These are phyloP conservation scores for Channallabes apus DNA, from an alignment of 2,797 vertebrate species.

Conservation along the genomic window DNA sequence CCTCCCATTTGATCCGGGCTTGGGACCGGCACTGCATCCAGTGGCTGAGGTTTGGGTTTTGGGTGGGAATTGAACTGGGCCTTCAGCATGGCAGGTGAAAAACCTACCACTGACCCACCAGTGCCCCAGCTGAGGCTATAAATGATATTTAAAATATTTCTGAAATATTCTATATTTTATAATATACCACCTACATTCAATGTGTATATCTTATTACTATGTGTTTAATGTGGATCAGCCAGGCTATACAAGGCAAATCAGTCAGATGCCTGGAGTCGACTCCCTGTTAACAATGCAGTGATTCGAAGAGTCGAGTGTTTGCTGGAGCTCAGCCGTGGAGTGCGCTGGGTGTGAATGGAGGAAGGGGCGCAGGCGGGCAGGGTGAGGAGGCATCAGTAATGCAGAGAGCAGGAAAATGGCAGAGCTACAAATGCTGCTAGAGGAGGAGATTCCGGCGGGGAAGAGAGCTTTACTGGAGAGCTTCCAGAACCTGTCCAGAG, in stretches of 20 bases:
- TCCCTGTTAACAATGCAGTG: neutral
- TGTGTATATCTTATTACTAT: too few species aligned
- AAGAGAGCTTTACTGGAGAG: constrained; percentile 96
- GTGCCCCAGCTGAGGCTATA: too few species aligned
- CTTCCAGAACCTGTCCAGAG: constrained; percentile 95
- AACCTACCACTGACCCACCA: too few species aligned
- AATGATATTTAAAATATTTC: too few species aligned
- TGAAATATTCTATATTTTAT: too few species aligned
- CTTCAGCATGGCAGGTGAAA: too few species aligned
- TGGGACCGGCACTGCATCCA: too few species aligned
- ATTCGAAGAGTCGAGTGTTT: constrained; percentile 10
- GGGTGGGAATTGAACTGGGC: too few species aligned
- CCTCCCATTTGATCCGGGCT: too few species aligned
- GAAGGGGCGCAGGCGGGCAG: constrained; percentile 43
- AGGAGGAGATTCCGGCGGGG: constrained; percentile 97
- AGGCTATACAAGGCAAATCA: neutral
- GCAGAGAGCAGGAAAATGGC: constrained; percentile 90
- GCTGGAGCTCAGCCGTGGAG: neutral
- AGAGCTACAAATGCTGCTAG: constrained; percentile 99
- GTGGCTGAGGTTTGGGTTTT: too few species aligned
- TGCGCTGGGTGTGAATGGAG: constrained; percentile 30
- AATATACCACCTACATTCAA: too few species aligned
- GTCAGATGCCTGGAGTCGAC: neutral
- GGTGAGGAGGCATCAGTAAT: constrained; percentile 55
- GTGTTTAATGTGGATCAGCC: too few species aligned